Evolutionary conservation across 2,113 vertebrate genomes (phyloP).

Genomic region (Puffinus mauretanicus): DNA sequence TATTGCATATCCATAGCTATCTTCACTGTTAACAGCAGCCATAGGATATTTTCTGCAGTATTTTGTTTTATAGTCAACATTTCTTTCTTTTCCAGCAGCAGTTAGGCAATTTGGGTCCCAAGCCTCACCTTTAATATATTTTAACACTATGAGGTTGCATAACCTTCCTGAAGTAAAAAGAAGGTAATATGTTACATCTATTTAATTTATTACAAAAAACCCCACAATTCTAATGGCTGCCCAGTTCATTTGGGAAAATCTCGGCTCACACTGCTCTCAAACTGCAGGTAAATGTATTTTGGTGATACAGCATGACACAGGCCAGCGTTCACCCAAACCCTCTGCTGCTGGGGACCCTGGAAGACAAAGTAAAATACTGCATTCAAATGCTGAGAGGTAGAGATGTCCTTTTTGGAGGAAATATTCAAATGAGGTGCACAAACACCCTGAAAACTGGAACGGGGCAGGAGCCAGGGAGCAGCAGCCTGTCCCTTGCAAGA

Average conservation of each 20-base stretch:
- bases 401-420: background rate
- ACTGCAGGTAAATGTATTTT: background rate
- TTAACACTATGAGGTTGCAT: background rate
- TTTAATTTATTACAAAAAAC: background rate
- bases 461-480: slow-evolving; percentile 3
- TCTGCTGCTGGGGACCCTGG: background rate
- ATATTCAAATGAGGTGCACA: background rate
- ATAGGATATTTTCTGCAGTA: background rate
- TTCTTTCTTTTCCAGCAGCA: background rate
- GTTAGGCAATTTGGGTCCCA: background rate
- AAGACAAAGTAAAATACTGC: background rate
- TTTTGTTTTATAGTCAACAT: background rate
- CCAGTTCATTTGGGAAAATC: background rate
- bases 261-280: background rate
- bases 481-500: slow-evolving; percentile 1
- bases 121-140: background rate
- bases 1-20: background rate
- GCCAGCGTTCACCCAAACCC: background rate
- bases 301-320: background rate
- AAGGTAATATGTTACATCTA: background rate
- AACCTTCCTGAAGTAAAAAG: background rate
- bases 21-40: background rate
- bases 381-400: background rate
- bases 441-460: background rate
- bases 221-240: background rate